These are phyloP conservation scores for Bubo blakistoni DNA, from an alignment of 2,113 vertebrate species.

Conservation along the genomic window DNA sequence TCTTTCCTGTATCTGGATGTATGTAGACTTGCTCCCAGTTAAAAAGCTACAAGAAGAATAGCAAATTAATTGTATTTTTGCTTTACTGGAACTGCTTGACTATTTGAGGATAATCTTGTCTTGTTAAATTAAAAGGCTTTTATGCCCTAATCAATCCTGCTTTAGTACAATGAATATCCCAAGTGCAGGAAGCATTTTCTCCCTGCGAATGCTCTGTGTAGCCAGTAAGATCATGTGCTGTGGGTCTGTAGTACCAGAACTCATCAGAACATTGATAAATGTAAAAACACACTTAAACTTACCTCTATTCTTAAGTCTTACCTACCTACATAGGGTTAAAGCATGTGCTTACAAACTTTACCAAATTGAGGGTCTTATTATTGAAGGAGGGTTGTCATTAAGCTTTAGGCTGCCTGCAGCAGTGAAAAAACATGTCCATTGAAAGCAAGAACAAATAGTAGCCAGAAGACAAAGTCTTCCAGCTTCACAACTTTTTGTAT, in stretches of 20 bases:
- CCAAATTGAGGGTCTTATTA: neutral
- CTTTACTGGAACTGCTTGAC: neutral
- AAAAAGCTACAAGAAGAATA: neutral
- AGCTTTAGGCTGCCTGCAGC: neutral
- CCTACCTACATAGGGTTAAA: neutral
- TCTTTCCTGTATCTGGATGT: neutral
- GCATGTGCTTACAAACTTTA: neutral
- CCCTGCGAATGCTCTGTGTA: fast-evolving
- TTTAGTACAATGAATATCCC: neutral
- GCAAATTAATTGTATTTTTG: neutral
- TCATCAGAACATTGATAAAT: neutral
- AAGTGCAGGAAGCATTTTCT: neutral
- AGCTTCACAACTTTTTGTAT: neutral
- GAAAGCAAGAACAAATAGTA: neutral
- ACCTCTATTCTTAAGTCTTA: neutral
- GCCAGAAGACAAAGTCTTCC: neutral
- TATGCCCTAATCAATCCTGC: neutral
- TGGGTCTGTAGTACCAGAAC: neutral
- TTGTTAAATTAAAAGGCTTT: neutral
- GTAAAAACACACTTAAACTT: neutral
- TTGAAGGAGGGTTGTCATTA: neutral
- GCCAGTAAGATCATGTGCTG: neutral
- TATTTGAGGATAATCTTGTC: neutral
- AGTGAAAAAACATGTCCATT: neutral
- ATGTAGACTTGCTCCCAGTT: neutral